Evolutionary conservation across 2,888 invertebrate species (phyloP), one percentile per base, ranked within the genome.

Genomic region (Chirona hameri): DNA sequence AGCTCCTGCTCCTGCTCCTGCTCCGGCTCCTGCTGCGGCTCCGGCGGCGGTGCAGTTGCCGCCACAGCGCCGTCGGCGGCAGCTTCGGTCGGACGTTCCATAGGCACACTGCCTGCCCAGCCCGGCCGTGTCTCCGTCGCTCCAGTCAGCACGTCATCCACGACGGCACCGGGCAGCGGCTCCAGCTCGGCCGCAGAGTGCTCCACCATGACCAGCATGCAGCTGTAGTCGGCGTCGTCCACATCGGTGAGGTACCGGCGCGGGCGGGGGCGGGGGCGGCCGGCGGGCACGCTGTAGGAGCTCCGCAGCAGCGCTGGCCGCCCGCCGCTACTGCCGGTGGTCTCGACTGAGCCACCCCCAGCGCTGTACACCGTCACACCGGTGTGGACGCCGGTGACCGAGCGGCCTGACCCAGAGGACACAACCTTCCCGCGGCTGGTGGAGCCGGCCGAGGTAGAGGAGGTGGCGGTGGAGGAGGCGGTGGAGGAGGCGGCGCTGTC

Each of bases 201-300:
- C 76, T 76, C 76, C 39, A 24, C 24, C 76, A 76, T 76, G 24
- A 76, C 76, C 76, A 76, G 46, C 76, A 76, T 76, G 46, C 76
- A 76, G 21, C 24, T 39, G 46, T 72, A 72, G 72, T 76, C 76
- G 39, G 39, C 76, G 24, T 46, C 39, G 2, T 76, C 76, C 21
- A 12, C 46, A 24, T 76, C 76, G 1, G 76, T 24, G 39, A 9
- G 39, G 24, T 10, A 12, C 9, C 76, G 76, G 76, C 76, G 76
- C 24, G 76, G 76, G n/a, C 65, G 65, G 10, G 65, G 65, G 7
- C 12, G 65, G n/a, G 65, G 65, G 7, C 65, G 65, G 65, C 24
- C 24, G 39, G 31, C 72, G 18, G 72, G 72, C 72, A 52, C 52
- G 52, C 52, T 52, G 52, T 52, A 52, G 65, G 65, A 12, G 60